These are phyloP conservation scores for Piaya cayana DNA, from an alignment of 2,113 vertebrate genomes.

Conservation along the genomic window DNA sequence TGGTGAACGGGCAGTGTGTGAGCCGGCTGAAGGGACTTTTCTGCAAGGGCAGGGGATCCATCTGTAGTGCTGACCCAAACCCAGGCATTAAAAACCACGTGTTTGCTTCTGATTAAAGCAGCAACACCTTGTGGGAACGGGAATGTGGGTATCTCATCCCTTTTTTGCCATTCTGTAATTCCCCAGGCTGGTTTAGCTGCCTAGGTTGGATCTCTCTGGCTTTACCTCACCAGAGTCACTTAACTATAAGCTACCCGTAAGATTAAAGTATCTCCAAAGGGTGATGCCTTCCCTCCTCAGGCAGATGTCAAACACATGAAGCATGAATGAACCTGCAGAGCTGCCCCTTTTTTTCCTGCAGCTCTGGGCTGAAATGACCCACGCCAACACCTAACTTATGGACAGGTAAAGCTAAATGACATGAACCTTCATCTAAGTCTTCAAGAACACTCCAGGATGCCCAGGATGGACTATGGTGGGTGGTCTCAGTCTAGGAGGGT, in stretches of 20 bases:
- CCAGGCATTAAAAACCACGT: background rate
- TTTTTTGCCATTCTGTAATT: background rate
- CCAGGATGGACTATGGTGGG: background rate
- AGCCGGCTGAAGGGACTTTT: background rate
- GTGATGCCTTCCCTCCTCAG: background rate
- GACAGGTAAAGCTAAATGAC: background rate
- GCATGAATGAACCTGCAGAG: background rate
- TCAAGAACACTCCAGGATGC: background rate
- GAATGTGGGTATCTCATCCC: background rate
- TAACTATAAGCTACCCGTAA: background rate
- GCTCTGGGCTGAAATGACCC: background rate
- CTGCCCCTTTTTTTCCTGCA: background rate
- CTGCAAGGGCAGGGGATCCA: background rate
- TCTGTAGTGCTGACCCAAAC: background rate
- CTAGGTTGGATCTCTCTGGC: too few relatives aligned
- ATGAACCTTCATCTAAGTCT: background rate
- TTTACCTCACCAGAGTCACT: background rate
- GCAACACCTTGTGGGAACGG: background rate
- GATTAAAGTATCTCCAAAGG: background rate
- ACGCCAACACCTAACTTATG: background rate
- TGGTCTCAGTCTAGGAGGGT: background rate
- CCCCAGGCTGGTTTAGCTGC: background rate
- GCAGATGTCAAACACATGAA: fast-evolving
- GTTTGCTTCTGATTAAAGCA: background rate
- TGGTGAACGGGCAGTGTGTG: background rate